Evolutionary conservation across 2,113 vertebrate genomes (phyloP), one percentile per base, ranked within the genome.

Genomic region (Lepisosteus osseus): DNA sequence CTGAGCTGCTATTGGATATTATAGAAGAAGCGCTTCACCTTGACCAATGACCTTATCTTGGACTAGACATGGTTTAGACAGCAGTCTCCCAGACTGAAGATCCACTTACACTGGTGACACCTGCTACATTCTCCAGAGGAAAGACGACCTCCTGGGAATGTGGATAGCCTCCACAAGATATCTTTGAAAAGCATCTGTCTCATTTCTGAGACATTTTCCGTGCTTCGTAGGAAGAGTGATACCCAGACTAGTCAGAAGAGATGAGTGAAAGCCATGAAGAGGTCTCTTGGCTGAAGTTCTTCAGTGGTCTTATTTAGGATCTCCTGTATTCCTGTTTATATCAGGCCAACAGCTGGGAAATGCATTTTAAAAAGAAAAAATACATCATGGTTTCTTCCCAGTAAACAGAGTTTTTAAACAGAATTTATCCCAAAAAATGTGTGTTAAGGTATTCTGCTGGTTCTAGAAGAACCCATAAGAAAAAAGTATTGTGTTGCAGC

Each of bases 171-270:
- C 68, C 65, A 77, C 69, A 13, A 65, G 68, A 63, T 62, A 66
- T 73, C 74, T 59, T 56, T 63, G 67, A 80, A 76, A 79, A 71
- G 59, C 56, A 76, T 78, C 79, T 73, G 73, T 71, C 71, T 76
- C 70, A 76, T 15, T 29, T 41, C 59, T 69, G 74, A 78, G 76
- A 78, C 71, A 80, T 68, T 57, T 61, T 69, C 40, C 55, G 54
- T 71, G 51, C 77, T 73, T 51, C 1, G 9, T 5, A 51, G 47
- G 47, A 29, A 29, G 29, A 5, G 9, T 51, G 9, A 74, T 68
- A 59, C 47, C 42, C 3, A n/a, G 3, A 4, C 15, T n/a, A 62
- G 69, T 59, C 77, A 66, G 67, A 69, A 70, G 67, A 51, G 73
- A 47, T 45, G 57, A 54, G 67, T 67, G 65, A 56, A 61, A 14